A percentile compares a stretch with the other conserved stretches of the same genome.
Conservation (phyloP, 2,888 invertebrate species). For the Agonopterix alstromeriana region DNA sequence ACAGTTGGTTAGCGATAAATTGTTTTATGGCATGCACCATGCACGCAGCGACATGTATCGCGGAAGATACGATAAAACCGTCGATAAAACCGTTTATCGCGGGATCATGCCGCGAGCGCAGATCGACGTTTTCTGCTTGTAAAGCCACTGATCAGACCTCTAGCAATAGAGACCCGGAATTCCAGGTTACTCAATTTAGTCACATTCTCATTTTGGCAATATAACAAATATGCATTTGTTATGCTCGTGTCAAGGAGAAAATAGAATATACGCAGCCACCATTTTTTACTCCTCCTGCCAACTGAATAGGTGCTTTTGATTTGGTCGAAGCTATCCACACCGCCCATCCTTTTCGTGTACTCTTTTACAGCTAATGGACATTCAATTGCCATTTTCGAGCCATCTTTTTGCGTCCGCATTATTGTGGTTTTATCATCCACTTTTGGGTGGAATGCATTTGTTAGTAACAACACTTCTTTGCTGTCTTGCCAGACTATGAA, state of each 20-base stretch:
- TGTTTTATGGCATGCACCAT: no score
- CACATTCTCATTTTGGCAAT: constrained; percentile 12
- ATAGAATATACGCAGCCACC: constrained; percentile 21
- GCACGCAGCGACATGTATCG: no score
- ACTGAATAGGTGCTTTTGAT: constrained; percentile 14
- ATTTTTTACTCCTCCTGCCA: constrained; percentile 18
- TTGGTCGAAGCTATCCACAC: constrained; percentile 20
- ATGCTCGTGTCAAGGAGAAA: constrained; percentile 17
- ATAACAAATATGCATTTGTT: constrained; percentile 18
- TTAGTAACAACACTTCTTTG: not conserved
- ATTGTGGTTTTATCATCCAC: not conserved
- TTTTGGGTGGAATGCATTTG: not conserved
- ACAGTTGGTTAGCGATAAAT: no score
- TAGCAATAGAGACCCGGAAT: constrained; percentile 14
- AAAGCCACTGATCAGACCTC: constrained; percentile 16
- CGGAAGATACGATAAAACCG: no score
- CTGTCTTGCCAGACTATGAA: not conserved
- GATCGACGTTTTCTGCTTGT: constrained; percentile 12
- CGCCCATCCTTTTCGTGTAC: constrained; percentile 25
- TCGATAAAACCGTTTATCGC: no score
- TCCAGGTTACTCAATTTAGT: constrained; percentile 16
- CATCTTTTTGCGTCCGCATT: not conserved
- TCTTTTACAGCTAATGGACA: constrained; percentile 14
- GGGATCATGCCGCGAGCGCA: no score
- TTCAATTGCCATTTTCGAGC: not conserved